Evolutionary conservation across 2,888 invertebrate species (phyloP).

Genomic region (Allolobophora icterica): DNA sequence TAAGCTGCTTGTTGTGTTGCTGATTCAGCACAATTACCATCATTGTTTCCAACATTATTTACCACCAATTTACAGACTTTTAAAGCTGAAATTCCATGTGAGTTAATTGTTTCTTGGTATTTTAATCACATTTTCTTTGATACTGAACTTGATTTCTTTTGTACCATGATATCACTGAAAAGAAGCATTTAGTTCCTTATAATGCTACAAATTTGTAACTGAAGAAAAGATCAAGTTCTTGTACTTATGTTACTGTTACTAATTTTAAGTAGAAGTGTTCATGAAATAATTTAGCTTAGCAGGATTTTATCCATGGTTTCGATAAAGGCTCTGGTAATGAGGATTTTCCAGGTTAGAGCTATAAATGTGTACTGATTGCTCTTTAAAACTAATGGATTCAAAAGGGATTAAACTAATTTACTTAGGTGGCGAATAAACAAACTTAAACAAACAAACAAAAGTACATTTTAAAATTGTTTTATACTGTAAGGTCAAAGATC

Average conservation of each 20-base stretch:
- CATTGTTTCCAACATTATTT: too few relatives aligned
- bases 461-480: too few relatives aligned
- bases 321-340: too few relatives aligned
- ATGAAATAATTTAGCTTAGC: background rate
- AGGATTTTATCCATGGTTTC: background rate
- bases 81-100: background rate
- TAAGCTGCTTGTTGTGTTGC: too few relatives aligned
- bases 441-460: too few relatives aligned
- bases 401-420: too few relatives aligned
- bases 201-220: background rate
- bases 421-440: too few relatives aligned
- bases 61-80: background rate
- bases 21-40: too few relatives aligned
- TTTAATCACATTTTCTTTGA: background rate
- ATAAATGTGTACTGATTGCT: background rate
- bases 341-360: background rate
- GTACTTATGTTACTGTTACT: too few relatives aligned
- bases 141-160: background rate
- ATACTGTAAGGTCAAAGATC: too few relatives aligned
- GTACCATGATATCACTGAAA: background rate
- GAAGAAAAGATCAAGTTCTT: background rate
- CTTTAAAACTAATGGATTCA: too few relatives aligned
- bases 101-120: background rate
- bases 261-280: background rate
- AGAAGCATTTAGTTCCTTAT: background rate